Evolutionary conservation across 2,888 invertebrate species (phyloP).

Genomic region (Sphaeridia pumilis): DNA sequence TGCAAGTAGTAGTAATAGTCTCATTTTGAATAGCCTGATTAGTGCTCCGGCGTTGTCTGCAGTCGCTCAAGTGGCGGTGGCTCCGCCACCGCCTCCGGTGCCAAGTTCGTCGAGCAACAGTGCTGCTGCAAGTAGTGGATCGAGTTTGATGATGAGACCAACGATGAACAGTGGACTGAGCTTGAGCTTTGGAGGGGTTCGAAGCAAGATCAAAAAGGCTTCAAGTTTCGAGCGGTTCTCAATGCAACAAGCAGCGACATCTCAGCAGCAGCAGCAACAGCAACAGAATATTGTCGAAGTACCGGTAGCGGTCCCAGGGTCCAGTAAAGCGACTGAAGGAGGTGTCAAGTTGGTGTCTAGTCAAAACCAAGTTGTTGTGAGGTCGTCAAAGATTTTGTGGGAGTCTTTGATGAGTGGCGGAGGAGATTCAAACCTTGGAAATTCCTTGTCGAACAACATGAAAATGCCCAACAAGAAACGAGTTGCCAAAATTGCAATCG

Average conservation of each 20-base stretch:
- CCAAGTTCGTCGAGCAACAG: constrained; percentile 6
- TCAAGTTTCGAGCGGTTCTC: constrained; percentile 35
- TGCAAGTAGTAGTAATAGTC: constrained; percentile 8
- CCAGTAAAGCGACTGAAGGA: background rate
- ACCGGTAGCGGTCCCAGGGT: background rate
- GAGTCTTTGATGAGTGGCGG: background rate
- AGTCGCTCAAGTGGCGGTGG: background rate
- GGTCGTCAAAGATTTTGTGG: background rate
- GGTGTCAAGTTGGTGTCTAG: background rate
- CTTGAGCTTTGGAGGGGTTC: constrained; percentile 3
- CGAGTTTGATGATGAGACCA: no score
- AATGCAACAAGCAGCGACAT: constrained; percentile 1
- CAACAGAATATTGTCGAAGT: background rate
- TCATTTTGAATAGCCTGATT: constrained; percentile 7
- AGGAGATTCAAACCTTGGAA: background rate
- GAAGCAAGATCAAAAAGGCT: constrained; percentile 35
- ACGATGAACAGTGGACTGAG: background rate
- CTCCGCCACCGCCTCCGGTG: background rate
- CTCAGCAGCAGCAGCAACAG: constrained; percentile 6
- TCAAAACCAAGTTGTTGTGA: background rate
- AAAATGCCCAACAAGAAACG: constrained; percentile 34
- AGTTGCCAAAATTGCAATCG: constrained; percentile 33
- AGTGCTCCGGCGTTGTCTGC: background rate
- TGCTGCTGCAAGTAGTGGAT: background rate
- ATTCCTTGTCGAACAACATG: constrained; percentile 20